Percentiles rank a stretch among this genome's conserved stretches.
Evolutionary conservation across 2,797 vertebrate genomes (phyloP).

Genomic region (Triplophysa yarkandensis): DNA sequence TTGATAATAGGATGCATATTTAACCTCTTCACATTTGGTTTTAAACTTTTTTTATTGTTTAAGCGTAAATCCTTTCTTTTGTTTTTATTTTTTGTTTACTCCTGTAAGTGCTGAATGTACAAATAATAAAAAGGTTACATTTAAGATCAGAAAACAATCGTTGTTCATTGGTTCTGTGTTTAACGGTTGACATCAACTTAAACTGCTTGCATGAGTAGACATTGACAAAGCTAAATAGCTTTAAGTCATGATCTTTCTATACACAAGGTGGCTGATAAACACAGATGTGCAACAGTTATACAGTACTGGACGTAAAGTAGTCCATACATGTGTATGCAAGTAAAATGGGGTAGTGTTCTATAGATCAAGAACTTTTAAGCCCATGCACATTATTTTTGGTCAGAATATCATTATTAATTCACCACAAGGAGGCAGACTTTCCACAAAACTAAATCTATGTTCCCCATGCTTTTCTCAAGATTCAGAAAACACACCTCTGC

Average conservation of each 20-base stretch:
- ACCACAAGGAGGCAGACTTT: conserved; percentile 44
- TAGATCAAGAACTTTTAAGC: not conserved
- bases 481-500: not conserved
- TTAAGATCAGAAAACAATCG: conserved; percentile 44
- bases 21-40: conserved; percentile 72
- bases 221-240: not conserved
- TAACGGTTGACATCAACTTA: not conserved
- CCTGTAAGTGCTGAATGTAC: conserved; percentile 85
- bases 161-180: not conserved
- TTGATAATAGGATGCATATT: conserved; percentile 64
- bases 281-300: not conserved
- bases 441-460: not conserved
- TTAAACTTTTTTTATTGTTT: conserved; percentile 78
- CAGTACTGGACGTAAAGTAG: no score
- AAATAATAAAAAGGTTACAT: conserved; percentile 78
- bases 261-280: not conserved
- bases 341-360: not conserved
- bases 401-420: not conserved
- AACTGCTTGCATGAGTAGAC: not conserved
- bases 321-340: no score
- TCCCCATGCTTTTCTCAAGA: conserved; percentile 6
- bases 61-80: conserved; percentile 72
- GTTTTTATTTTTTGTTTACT: conserved; percentile 73
- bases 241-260: not conserved
- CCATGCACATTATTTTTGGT: not conserved